Evolutionary conservation across 2,113 vertebrate genomes (phyloP).

Genomic region (Astur gentilis): DNA sequence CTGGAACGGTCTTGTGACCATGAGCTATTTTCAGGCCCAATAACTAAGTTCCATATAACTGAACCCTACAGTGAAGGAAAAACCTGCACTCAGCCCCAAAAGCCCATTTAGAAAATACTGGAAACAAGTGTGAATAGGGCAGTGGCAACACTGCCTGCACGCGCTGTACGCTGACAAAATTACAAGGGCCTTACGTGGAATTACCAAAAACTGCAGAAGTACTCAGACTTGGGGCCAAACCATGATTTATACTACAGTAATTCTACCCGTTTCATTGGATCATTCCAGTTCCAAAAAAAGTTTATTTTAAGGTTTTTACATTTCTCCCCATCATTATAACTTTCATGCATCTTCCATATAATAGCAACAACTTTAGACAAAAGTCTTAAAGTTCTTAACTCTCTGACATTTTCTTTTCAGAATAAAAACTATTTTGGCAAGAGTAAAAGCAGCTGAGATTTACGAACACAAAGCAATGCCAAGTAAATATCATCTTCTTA

Average conservation of each 20-base stretch:
- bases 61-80: not conserved
- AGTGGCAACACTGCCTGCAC: not conserved
- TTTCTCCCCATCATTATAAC: not conserved
- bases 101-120: not conserved
- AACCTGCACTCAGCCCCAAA: not conserved
- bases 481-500: not conserved
- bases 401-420: not conserved
- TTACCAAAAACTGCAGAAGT: not conserved
- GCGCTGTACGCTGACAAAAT: rapidly evolving
- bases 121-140: not conserved
- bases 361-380: not conserved
- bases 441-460: not conserved
- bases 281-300: not conserved
- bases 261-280: not conserved
- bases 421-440: conserved; percentile 10
- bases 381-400: not conserved
- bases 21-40: too few relatives aligned
- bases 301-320: conserved; percentile 3
- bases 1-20: too few relatives aligned
- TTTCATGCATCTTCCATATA: not conserved
- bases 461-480: not conserved
- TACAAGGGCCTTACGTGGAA: not conserved
- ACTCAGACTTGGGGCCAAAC: conserved; percentile 4
- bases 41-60: too few relatives aligned
- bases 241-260: not conserved